phyloP scores from a whole-genome alignment of 2,888 invertebrate genomes.

The Mechanitis messenoides region DNA sequence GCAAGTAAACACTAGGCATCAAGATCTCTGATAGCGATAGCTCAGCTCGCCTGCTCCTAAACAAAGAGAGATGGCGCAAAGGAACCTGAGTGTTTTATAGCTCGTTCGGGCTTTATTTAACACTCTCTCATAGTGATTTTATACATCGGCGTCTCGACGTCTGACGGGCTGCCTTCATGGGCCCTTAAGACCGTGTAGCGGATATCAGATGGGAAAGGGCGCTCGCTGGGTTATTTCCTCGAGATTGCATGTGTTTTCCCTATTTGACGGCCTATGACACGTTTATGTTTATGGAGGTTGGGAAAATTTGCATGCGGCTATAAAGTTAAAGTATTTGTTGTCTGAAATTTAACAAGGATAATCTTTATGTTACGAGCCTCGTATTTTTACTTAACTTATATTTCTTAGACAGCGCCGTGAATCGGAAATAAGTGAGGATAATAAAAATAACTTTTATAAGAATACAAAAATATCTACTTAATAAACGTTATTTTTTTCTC shows the following conservation, averaged over 20 bases:
- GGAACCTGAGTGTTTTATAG: conserved; percentile 56
- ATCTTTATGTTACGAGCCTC: neutral
- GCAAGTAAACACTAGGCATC: conserved; percentile 9
- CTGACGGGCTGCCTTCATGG: conserved; percentile 40
- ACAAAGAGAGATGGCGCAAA: conserved; percentile 55
- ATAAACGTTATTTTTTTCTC: neutral
- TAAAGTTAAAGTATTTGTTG: conserved; percentile 15
- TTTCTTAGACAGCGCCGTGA: neutral
- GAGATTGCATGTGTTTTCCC: conserved; percentile 33
- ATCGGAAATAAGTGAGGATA: neutral
- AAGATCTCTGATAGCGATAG: conserved; percentile 39
- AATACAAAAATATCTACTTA: neutral
- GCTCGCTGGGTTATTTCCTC: conserved; percentile 32
- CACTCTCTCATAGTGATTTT: conserved; percentile 66
- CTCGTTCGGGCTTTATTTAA: conserved; percentile 66
- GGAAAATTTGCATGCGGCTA: conserved; percentile 30
- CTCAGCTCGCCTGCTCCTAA: conserved; percentile 49
- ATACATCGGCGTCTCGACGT: conserved; percentile 57
- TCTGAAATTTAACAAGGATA: conserved; percentile 8
- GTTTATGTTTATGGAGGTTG: conserved; percentile 29
- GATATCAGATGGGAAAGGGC: conserved; percentile 33
- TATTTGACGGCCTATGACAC: conserved; percentile 28
- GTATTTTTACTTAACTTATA: conserved; percentile 3
- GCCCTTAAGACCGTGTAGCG: conserved; percentile 36
- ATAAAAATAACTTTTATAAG: neutral